Evolutionary conservation across 2,888 invertebrate species (phyloP).

Genomic region (Mesoligia furuncula): DNA sequence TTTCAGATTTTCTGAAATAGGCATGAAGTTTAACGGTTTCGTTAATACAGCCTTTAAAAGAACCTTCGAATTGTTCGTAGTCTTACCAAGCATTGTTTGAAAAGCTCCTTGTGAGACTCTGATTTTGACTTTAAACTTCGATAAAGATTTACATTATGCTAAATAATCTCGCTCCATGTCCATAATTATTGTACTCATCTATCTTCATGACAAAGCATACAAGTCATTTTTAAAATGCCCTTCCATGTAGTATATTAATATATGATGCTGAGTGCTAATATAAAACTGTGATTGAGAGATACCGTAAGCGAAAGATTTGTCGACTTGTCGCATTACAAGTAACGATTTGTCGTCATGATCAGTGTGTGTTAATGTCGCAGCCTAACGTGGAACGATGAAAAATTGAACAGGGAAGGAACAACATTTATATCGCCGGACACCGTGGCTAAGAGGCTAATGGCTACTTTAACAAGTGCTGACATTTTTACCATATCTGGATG

Average conservation of each 20-base stretch:
- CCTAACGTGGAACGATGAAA: conserved; percentile 40
- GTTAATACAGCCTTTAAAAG: not conserved
- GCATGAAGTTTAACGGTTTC: not conserved
- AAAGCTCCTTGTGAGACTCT: not conserved
- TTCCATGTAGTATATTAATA: conserved; percentile 47
- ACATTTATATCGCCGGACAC: conserved; percentile 20
- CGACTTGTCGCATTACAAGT: conserved; percentile 36
- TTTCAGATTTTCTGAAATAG: conserved; percentile 11
- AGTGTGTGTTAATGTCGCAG: conserved; percentile 35
- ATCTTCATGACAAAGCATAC: conserved; percentile 24
- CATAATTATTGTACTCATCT: conserved; percentile 29
- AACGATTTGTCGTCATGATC: conserved; percentile 26
- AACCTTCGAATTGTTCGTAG: not conserved
- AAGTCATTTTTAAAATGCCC: conserved; percentile 37
- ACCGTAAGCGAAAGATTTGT: conserved; percentile 43
- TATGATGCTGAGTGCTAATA: conserved; percentile 36
- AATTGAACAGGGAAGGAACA: conserved; percentile 30
- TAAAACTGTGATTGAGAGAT: conserved; percentile 55
- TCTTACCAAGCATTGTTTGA: no score
- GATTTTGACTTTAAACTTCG: not conserved
- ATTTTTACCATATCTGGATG: not conserved
- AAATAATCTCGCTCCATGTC: conserved; percentile 14
- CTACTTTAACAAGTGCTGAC: conserved; percentile 19
- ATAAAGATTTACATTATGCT: conserved; percentile 20
- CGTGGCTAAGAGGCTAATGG: conserved; percentile 34